These are phyloP conservation scores for Steatocranus sp. DNA, from an alignment of 2,797 vertebrate genomes.

Conservation along the genomic window DNA sequence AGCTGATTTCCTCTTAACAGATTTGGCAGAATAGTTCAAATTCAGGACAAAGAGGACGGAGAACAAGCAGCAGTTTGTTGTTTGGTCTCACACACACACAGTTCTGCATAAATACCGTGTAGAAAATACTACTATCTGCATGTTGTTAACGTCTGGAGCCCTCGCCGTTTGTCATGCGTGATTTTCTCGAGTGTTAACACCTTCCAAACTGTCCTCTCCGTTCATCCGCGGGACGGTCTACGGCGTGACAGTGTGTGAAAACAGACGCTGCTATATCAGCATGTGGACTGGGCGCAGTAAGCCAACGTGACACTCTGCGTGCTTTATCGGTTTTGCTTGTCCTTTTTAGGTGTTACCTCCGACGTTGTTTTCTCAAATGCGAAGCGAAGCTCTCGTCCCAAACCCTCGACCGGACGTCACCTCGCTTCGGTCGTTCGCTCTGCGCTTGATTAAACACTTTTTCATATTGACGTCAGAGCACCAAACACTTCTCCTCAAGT, in stretches of 20 bases:
- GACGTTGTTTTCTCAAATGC: not conserved
- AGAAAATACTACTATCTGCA: not conserved
- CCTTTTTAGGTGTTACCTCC: not conserved
- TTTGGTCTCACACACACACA: not conserved
- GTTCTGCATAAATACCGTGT: not conserved
- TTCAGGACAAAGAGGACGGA: slow-evolving; percentile 16
- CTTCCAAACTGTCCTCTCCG: not conserved
- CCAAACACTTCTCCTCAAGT: not conserved
- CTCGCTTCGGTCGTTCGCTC: not conserved
- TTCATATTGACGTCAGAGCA: not conserved
- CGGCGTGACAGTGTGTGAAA: slow-evolving; percentile 14
- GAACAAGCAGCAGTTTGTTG: not conserved
- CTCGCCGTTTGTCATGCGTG: not conserved
- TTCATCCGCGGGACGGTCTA: not conserved
- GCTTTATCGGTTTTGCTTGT: not conserved
- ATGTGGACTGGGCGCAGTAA: not conserved
- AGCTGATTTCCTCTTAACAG: not conserved
- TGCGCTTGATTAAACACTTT: not conserved
- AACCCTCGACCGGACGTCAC: not conserved
- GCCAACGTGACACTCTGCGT: not conserved
- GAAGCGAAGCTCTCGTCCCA: not conserved
- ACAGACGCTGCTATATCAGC: not conserved
- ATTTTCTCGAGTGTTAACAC: not conserved
- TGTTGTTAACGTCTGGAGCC: not conserved
- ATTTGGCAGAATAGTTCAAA: slow-evolving; percentile 26